Evolutionary conservation across 2,113 vertebrate species (phyloP), one percentile per base, ranked within the genome.

Genomic region (Brienomyrus longianalis): DNA sequence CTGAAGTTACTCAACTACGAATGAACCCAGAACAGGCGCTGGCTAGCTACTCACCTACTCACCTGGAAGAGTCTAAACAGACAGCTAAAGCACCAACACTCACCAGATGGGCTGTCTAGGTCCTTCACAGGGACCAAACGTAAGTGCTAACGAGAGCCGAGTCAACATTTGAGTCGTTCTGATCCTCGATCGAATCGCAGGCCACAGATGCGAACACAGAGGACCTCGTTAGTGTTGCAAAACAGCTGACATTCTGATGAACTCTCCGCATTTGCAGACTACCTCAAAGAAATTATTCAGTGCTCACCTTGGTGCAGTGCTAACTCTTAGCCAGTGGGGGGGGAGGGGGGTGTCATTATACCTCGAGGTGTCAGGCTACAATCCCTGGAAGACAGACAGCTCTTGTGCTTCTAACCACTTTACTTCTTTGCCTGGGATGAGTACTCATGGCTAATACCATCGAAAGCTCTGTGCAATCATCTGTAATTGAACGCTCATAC

Each of bases 401-500:
- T 11, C 45, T 45, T 84, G 8, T 84, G 83, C 3, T 48, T 47
- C 47, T 47, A 2, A 84, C 83, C 43, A 47, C 43, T 84, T 23
- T 48, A 47, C 23, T 80, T 15, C 74, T 80, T n/a, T 48, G 45
- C 21, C 13, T 84, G 39, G 83, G 23, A 48, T 8, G 19, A 84
- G 19, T 84, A 10, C 23, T 9, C 43, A 5, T 52, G 50, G 15
- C 50, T 54, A 54, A 86, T 48, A 15, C 85, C 19, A n/a, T 54
- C 39, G 74, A 50, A 43, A 77, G 47, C 39, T 77, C 39, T 77
- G 88, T 50, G 66, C 47, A 74, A 50, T 88, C 39, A 70, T 83
- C 27, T 89, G 70, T 83, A 89, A 54, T 83, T 83, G 48, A 89
- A 83, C 74, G 19, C 74, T 54, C 66, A 80, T n/a, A 48, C 39